These are phyloP conservation scores for Tylochromis polylepis DNA, from an alignment of 2,113 vertebrate genomes.

Conservation along the genomic window DNA sequence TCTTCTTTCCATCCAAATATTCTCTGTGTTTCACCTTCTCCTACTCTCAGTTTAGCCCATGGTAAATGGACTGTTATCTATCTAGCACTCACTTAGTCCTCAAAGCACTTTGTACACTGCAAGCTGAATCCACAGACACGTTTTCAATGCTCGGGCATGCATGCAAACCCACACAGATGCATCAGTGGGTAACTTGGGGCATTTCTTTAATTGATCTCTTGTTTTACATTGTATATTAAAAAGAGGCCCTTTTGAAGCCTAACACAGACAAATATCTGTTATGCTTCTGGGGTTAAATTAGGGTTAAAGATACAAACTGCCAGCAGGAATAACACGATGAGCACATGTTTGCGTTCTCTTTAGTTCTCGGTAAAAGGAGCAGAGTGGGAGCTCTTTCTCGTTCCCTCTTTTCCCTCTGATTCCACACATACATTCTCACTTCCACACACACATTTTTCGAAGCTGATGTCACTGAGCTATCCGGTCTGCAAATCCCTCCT, in stretches of 20 bases:
- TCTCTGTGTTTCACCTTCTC: neutral
- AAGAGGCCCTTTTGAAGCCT: neutral
- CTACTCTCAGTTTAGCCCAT: neutral
- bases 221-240: neutral
- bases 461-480: conserved; percentile 76
- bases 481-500: conserved; percentile 70
- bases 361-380: neutral
- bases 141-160: neutral
- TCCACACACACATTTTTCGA: conserved; percentile 70
- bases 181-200: neutral
- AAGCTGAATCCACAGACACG: neutral
- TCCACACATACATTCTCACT: conserved; percentile 19
- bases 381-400: conserved; percentile 31
- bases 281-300: neutral
- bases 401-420: neutral
- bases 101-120: neutral
- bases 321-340: neutral
- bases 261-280: neutral
- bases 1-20: neutral
- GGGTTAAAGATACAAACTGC: neutral
- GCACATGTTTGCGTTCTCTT: neutral
- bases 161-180: neutral
- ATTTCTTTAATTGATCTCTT: neutral
- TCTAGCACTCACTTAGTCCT: neutral
- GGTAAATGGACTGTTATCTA: neutral